Base-by-base conservation (phyloP, 2,797 vertebrate species). In the Trematomus bernacchii region DNA sequence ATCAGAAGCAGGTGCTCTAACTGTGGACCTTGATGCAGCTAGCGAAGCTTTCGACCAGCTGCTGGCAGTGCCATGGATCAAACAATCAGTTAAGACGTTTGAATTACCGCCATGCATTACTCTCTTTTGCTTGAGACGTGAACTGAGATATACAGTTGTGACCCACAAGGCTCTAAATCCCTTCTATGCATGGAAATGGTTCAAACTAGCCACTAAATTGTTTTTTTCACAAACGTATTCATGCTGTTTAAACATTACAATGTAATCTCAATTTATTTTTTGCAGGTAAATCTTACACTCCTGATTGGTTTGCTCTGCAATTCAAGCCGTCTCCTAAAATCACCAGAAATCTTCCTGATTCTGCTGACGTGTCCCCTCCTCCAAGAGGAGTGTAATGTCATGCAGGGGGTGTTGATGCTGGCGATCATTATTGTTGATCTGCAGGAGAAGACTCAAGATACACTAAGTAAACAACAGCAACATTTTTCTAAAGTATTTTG, bases 291-390 rank as follows among this genome's bases (percentile, higher is more conserved):
- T 21, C 2, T 92, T 1, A 0, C 2, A 0, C 0, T 0, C 4
- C 15, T 93, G n/a, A 23, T 89, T 1, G 0, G 53, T 0, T 6
- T 73, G 11, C 84, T 95, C 30, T 0, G 1, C 0, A 0, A 0
- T 1, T 83, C 89, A 6, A 51, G 4, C 10, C 0, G 0, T 3
- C 3, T 6, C 8, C 67, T 95, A 3, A 94, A 82, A 67, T 92
- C 91, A 4, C 88, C 93, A 51, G 94, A 95, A 73, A 79, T 93
- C 79, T 18, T 94, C n/a, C 48, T 92, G 66, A 3, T 94, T 33
- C 86, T 94, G 67, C 89, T 89, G 65, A 88, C 80, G 0, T 94
- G 83, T 42, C 88, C 93, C 0, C 62, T 91, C 47, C 57, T 94
- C 44, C 91, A 89, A 47, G 88, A 91, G 5, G 88, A 94, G n/a